Conservation (phyloP, 2,113 vertebrate species). For the Castor canadensis region DNA sequence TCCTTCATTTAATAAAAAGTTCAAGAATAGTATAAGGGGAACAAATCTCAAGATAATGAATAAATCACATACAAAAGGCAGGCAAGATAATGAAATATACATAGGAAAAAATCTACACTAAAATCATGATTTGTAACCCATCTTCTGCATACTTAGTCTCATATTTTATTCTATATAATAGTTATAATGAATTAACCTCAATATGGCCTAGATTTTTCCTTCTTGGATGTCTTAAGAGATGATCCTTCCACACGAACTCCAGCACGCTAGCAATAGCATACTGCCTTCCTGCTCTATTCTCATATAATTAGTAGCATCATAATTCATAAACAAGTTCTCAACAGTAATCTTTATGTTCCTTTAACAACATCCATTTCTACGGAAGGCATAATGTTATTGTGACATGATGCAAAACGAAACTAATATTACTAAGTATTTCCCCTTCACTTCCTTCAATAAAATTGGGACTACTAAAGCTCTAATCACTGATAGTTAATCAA, state of each 20-base stretch:
- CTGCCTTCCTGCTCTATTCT: not conserved
- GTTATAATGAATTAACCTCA: slow-evolving; percentile 13
- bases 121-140: slow-evolving; percentile 38
- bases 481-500: not conserved
- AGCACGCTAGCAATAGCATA: not conserved
- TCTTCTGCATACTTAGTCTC: not conserved
- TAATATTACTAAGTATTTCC: not conserved
- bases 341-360: not conserved
- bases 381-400: not conserved
- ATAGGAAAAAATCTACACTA: not conserved
- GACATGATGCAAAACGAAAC: not conserved
- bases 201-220: not conserved
- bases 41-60: slow-evolving; percentile 24
- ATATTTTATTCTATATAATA: not conserved
- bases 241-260: not conserved
- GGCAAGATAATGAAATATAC: not conserved
- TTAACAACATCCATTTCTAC: not conserved
- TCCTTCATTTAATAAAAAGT: not conserved
- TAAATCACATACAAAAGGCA: not conserved
- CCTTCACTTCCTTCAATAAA: not conserved
- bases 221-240: slow-evolving; percentile 2
- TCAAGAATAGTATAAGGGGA: not conserved
- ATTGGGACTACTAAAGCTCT: not conserved
- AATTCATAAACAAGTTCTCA: slow-evolving; percentile 36
- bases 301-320: not conserved